These are phyloP conservation scores for Synergus japonicus DNA, from an alignment of 2,888 invertebrate genomes.

Conservation along the genomic window DNA sequence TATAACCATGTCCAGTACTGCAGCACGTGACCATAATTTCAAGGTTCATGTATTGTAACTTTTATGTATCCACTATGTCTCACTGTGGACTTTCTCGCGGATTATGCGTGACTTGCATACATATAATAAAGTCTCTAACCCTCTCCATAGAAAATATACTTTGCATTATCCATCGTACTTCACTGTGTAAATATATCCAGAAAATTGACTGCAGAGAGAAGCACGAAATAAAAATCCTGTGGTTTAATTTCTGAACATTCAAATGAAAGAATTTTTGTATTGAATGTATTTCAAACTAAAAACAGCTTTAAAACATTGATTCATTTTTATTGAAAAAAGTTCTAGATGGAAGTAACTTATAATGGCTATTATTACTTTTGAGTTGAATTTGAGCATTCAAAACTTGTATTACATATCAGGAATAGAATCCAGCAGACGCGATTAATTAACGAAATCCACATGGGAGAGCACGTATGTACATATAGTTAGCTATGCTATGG, in stretches of 20 bases:
- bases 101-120: conserved; percentile 69
- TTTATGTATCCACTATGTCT: not conserved
- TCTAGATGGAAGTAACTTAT: too few species aligned
- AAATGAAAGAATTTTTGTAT: too few species aligned
- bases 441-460: conserved; percentile 75
- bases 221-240: not conserved
- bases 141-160: conserved; percentile 2
- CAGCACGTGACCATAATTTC: conserved; percentile 70
- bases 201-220: not conserved
- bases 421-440: conserved; percentile 68
- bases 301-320: too few species aligned
- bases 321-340: too few species aligned
- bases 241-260: too few species aligned
- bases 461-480: conserved; percentile 64
- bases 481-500: not conserved
- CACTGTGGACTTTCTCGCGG: conserved; percentile 50
- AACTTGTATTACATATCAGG: conserved; percentile 20
- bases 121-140: conserved; percentile 53
- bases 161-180: conserved; percentile 7
- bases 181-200: not conserved
- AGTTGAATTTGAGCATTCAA: too few species aligned
- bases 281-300: too few species aligned
- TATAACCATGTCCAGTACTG: conserved; percentile 63
- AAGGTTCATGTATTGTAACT: conserved; percentile 43
- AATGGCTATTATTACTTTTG: too few species aligned